phyloP scores from a whole-genome alignment of 2,113 vertebrate genomes.

The Piaya cayana region DNA sequence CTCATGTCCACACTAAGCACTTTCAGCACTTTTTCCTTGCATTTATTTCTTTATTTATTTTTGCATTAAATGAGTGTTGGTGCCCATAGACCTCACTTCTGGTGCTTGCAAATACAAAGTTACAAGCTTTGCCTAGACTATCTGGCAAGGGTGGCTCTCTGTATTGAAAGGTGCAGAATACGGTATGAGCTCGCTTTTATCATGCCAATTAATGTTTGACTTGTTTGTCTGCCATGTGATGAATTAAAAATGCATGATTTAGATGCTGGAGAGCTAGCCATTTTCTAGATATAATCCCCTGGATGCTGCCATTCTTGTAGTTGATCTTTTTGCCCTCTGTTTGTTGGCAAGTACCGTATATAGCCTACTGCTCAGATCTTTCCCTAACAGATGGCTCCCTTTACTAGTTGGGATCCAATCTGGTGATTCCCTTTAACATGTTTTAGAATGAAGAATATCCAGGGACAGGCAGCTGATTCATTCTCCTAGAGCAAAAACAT shows the following conservation, averaged over 20 bases:
- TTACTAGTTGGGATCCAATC: conserved; percentile 78
- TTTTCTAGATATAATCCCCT: conserved; percentile 73
- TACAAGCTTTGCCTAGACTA: neutral
- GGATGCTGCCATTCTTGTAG: conserved; percentile 74
- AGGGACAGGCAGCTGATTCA: conserved; percentile 62
- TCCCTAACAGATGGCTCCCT: conserved; percentile 82
- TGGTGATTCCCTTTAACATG: conserved; percentile 82
- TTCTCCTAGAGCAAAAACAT: conserved; percentile 64
- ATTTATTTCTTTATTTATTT: neutral
- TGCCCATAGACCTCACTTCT: neutral
- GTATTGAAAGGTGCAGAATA: conserved; percentile 11
- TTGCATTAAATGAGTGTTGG: neutral
- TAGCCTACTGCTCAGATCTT: conserved; percentile 74
- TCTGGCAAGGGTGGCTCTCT: neutral
- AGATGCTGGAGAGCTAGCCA: conserved; percentile 62
- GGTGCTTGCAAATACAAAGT: neutral
- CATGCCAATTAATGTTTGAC: conserved; percentile 73
- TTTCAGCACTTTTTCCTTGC: neutral
- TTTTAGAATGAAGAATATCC: conserved; percentile 73
- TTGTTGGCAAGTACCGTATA: conserved; percentile 64
- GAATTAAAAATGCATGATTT: conserved; percentile 80
- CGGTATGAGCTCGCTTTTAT: conserved; percentile 47
- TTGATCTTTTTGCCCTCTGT: conserved; percentile 77
- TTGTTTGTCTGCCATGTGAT: conserved; percentile 75
- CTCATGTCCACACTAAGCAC: neutral